Evolutionary conservation across 2,888 invertebrate genomes (phyloP), one percentile per base, ranked within the genome.

Genomic region (Psococerastis gibbosa): DNA sequence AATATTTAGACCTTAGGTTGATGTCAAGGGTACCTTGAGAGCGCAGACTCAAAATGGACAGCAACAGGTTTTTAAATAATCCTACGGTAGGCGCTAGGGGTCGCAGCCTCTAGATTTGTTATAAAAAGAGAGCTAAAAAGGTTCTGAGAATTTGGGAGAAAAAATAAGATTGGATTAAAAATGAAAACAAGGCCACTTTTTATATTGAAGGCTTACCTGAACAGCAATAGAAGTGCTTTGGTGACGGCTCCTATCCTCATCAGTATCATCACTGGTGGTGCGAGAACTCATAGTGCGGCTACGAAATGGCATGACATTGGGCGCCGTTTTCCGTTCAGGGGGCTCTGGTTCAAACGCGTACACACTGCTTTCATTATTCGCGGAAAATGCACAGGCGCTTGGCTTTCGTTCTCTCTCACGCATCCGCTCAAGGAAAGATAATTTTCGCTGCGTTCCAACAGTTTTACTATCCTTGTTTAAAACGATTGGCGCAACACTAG

Each of bases 301-400:
- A 27, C 72, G 57, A 54, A 75, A 75, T 1, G 73, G 73, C n/a
- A n/a, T n/a, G 13, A 71, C 70, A 45, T 62, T 69, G 17, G 67
- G 59, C 1, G 61, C 55, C n/a, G 64, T 64, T 15, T 68, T 64
- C 46, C 51, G 48, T 35, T 75, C 75, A n/a, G n/a, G n/a, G 22
- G 68, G 69, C 34, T 76, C 75, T 48, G 73, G 74, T 49, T 76
- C 75, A 55, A 78, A 78, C 2, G 78, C 78, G 53, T 78, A 78
- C 13, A 78, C 71, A 46, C 76, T 76, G 47, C 73, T 73, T 55
- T 77, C 76, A 53, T 76, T 75, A 50, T 73, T 73, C 1, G 71
- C 72, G 0, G 74, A 75, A 57, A 76, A 76, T 1, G 76, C 75
- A 52, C 63, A 70, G 3, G 66, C 60, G 51, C 64, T 69, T 1